Evolutionary conservation across 2,113 vertebrate species (phyloP).

Genomic region (Oryzias melastigma): DNA sequence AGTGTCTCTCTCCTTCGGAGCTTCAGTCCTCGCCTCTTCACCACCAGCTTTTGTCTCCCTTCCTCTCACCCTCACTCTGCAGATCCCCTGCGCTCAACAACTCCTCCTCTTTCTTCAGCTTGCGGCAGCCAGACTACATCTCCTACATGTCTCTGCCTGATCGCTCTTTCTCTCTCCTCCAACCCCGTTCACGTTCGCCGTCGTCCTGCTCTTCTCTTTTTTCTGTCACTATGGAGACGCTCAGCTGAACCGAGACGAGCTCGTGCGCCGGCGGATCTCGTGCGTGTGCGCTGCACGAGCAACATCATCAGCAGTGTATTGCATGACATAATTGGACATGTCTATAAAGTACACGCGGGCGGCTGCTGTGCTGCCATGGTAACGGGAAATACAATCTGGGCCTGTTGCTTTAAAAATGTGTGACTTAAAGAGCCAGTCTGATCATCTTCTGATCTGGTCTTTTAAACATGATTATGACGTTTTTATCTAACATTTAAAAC

Average conservation of each 20-base stretch:
- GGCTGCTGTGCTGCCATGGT: neutral
- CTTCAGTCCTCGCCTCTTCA: conserved; percentile 53
- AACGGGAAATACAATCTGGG: neutral
- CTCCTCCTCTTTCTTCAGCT: conserved; percentile 71
- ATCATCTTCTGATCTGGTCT: no score
- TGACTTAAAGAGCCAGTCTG: neutral
- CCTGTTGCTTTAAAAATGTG: no score
- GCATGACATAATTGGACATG: neutral
- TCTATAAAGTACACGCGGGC: neutral
- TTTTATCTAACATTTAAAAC: no score
- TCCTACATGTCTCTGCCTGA: conserved; percentile 74
- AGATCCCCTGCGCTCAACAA: conserved; percentile 64
- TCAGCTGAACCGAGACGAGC: conserved; percentile 65
- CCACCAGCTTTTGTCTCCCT: conserved; percentile 61
- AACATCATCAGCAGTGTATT: no score
- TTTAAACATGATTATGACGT: no score
- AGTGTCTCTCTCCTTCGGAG: conserved; percentile 21
- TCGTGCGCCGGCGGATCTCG: conserved; percentile 39
- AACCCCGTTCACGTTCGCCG: conserved; percentile 44
- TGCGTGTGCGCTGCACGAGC: conserved; percentile 23
- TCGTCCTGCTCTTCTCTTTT: conserved; percentile 44
- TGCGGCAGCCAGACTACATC: conserved; percentile 72
- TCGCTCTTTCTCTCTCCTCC: conserved; percentile 48
- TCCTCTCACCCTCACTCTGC: conserved; percentile 61
- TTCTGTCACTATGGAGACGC: conserved; percentile 79